Conservation (phyloP, 2,888 invertebrate species). For the Phorcus lineatus region DNA sequence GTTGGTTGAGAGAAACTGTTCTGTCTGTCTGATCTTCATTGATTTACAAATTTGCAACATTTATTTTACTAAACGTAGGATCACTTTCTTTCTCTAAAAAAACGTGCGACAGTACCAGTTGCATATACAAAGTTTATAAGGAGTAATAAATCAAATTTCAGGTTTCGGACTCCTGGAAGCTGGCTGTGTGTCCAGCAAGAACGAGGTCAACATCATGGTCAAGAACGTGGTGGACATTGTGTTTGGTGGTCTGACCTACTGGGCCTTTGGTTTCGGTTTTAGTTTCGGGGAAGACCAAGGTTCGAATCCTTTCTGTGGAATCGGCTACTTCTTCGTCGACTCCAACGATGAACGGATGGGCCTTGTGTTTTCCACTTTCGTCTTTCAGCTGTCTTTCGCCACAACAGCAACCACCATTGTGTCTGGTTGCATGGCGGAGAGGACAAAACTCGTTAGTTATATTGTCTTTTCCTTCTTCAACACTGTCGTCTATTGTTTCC, state of each 20-base stretch:
- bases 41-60: too few relatives aligned
- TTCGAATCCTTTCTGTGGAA: slow-evolving; percentile 87
- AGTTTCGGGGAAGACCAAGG: slow-evolving; percentile 82
- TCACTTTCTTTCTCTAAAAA: too few relatives aligned
- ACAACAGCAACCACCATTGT: slow-evolving; percentile 73
- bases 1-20: too few relatives aligned
- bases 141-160: slow-evolving; percentile 69
- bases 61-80: too few relatives aligned
- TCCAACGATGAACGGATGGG: slow-evolving; percentile 54
- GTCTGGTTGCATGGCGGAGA: slow-evolving; percentile 73
- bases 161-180: slow-evolving; percentile 96
- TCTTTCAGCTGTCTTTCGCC: slow-evolving; percentile 71
- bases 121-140: not conserved
- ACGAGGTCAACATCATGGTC: slow-evolving; percentile 98
- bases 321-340: slow-evolving; percentile 88
- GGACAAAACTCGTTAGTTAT: slow-evolving; percentile 70
- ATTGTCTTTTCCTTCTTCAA: slow-evolving; percentile 70
- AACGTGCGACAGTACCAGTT: too few relatives aligned
- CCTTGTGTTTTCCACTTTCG: slow-evolving; percentile 60
- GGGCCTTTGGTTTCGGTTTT: slow-evolving; percentile 95
- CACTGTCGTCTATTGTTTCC: slow-evolving; percentile 72
- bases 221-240: slow-evolving; percentile 96
- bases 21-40: too few relatives aligned
- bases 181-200: slow-evolving; percentile 86
- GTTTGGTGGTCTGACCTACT: slow-evolving; percentile 94